phyloP scores from a whole-genome alignment of 2,113 vertebrate genomes.

The Oreotragus oreotragus region DNA sequence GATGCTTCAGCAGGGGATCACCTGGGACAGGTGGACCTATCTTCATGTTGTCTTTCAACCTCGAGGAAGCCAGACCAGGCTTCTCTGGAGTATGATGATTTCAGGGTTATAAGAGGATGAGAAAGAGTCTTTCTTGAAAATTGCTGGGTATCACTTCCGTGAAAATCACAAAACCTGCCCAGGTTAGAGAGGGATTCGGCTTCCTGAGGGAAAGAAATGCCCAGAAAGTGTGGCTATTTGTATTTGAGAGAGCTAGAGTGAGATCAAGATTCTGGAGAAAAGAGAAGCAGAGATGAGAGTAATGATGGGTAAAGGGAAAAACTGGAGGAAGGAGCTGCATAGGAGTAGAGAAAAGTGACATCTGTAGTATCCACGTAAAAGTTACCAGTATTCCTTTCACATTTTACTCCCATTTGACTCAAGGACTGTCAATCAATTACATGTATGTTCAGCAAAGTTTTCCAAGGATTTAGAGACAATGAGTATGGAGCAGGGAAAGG shows the following conservation, averaged over 20 bases:
- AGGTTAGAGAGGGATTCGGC: background rate
- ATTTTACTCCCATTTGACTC: background rate
- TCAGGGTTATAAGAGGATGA: background rate
- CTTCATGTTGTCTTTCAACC: background rate
- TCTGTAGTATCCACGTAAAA: background rate
- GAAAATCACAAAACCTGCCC: background rate
- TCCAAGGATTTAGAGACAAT: background rate
- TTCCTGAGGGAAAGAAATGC: background rate
- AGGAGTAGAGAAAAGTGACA: background rate
- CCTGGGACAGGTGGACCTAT: background rate
- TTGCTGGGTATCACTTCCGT: background rate
- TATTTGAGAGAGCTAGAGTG: background rate
- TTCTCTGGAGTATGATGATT: background rate
- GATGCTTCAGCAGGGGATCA: background rate
- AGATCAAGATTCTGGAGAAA: background rate
- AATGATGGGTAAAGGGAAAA: too few relatives aligned
- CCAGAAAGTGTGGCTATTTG: background rate
- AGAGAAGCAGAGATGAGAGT: background rate
- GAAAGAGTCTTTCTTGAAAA: background rate
- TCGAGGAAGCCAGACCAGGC: background rate
- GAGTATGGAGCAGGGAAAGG: background rate
- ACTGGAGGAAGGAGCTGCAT: background rate
- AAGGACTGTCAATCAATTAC: background rate
- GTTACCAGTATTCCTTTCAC: background rate
- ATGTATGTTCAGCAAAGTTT: background rate